phyloP scores from a whole-genome alignment of 1,140 invertebrate species.

The Coboldia fuscipes region DNA sequence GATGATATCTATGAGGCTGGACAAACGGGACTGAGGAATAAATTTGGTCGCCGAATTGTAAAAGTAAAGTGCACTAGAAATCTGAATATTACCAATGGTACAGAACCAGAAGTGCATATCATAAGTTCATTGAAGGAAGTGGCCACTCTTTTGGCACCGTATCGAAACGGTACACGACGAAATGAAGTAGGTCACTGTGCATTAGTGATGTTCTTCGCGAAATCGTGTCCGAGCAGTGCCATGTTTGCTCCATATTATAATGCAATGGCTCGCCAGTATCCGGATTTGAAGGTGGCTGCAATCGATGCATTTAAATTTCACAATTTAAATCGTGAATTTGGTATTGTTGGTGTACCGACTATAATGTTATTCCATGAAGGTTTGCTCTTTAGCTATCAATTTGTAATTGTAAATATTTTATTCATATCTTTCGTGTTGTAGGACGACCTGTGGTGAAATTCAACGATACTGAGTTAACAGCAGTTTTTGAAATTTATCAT shows the following conservation, averaged over 20 bases:
- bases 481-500: too few species aligned
- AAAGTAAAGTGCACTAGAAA: too few species aligned
- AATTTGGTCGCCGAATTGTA: too few species aligned
- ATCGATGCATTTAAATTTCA: conserved; percentile 74
- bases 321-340: conserved; percentile 77
- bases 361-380: conserved; percentile 81
- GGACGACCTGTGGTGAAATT: conserved; percentile 63
- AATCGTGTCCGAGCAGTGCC: conserved; percentile 74
- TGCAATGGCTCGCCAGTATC: conserved; percentile 62
- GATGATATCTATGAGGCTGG: too few species aligned
- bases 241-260: conserved; percentile 78
- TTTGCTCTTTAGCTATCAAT: neutral
- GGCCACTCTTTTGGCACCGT: conserved; percentile 20
- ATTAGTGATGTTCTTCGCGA: conserved; percentile 72
- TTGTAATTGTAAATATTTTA: neutral
- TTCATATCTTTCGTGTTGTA: neutral
- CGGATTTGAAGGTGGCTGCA: conserved; percentile 67
- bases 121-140: conserved; percentile 15
- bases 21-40: too few species aligned
- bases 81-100: too few species aligned
- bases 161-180: conserved; percentile 23
- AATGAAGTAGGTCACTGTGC: conserved; percentile 43
- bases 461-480: conserved; percentile 61
- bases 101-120: too few species aligned
- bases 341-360: conserved; percentile 83